A percentile compares a stretch with the other conserved stretches of the same genome.
Conservation (phyloP, 2,797 vertebrate species). For the Notolabrus celidotus region DNA sequence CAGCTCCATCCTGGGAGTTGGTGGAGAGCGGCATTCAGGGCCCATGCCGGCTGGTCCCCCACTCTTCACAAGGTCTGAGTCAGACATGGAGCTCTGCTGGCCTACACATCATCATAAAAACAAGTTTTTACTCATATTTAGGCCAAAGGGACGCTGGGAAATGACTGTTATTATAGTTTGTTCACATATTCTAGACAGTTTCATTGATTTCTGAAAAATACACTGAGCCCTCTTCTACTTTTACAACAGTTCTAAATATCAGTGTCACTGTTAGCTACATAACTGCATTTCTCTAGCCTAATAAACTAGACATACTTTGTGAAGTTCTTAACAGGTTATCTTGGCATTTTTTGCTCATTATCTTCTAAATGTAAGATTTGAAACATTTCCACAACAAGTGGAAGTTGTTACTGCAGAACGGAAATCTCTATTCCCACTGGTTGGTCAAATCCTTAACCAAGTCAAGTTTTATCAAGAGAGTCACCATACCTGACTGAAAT, state of each 20-base stretch:
- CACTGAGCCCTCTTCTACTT: too few species aligned
- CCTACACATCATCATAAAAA: conserved; percentile 11
- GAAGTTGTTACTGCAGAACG: background rate
- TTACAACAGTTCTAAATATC: background rate
- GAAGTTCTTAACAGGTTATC: too few species aligned
- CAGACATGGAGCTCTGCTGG: conserved; percentile 85
- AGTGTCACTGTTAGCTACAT: background rate
- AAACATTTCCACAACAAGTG: background rate
- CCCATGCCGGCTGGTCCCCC: conserved; percentile 85
- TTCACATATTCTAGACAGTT: too few species aligned
- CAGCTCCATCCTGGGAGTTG: conserved; percentile 90
- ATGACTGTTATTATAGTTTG: background rate
- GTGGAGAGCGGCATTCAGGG: conserved; percentile 82
- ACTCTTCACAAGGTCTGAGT: conserved; percentile 88
- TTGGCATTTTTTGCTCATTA: too few species aligned
- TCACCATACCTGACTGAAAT: conserved; percentile 65
- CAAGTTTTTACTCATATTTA: background rate
- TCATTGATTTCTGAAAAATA: too few species aligned
- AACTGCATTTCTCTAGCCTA: background rate
- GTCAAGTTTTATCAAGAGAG: background rate
- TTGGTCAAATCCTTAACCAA: conserved; percentile 13
- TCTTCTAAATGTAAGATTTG: background rate
- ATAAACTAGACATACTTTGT: too few species aligned
- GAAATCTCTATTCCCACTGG: conserved; percentile 19
- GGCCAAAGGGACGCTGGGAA: background rate